These are phyloP conservation scores for Centropristis striata DNA, from an alignment of 2,113 vertebrate genomes.

Conservation along the genomic window DNA sequence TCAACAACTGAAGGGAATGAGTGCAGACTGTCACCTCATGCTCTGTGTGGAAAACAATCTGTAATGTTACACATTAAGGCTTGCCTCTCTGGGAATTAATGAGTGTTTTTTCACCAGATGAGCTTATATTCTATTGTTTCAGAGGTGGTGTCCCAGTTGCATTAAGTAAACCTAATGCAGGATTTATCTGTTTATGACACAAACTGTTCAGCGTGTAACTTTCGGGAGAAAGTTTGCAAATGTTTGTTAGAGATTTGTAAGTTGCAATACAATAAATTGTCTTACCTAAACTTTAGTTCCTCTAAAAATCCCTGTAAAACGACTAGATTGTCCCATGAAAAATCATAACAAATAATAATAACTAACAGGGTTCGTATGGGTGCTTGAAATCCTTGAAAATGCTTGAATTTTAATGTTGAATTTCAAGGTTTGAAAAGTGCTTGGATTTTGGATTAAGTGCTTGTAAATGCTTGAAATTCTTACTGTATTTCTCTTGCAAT, in stretches of 20 bases:
- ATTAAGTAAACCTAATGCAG: background rate
- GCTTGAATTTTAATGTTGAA: too few species aligned
- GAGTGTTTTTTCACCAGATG: background rate
- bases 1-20: slow-evolving; percentile 15
- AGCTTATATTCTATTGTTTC: background rate
- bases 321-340: too few species aligned
- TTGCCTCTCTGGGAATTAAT: too few species aligned
- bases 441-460: too few species aligned
- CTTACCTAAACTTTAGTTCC: too few species aligned
- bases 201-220: background rate
- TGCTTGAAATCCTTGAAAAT: too few species aligned
- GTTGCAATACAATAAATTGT: background rate
- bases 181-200: background rate
- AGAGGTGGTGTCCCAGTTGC: background rate
- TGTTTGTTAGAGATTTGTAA: background rate
- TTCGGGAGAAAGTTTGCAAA: background rate
- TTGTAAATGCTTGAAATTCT: too few species aligned
- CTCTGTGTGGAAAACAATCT: background rate
- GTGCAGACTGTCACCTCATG: slow-evolving; percentile 1
- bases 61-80: background rate
- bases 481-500: too few species aligned
- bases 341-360: too few species aligned
- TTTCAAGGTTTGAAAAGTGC: too few species aligned
- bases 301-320: background rate
- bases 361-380: too few species aligned